These are phyloP conservation scores for Stenurella melanura DNA, from an alignment of 2,888 invertebrate species.

Conservation along the genomic window DNA sequence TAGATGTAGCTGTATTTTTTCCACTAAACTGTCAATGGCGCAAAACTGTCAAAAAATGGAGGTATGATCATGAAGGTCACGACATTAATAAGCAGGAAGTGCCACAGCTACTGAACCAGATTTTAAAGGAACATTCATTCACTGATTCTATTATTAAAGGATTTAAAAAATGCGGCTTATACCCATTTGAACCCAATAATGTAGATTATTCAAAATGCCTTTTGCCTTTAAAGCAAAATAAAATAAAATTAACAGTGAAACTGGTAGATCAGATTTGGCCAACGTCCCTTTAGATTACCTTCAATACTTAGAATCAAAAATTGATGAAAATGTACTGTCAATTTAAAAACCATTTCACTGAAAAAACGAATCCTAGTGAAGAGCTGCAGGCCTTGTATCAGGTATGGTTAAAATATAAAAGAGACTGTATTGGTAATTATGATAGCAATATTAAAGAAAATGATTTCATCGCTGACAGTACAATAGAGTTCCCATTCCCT, in stretches of 20 bases:
- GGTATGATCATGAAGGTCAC: conserved; percentile 9
- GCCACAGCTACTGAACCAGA: not conserved
- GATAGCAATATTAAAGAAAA: not conserved
- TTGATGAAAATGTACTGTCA: not conserved
- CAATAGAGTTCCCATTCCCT: conserved; percentile 4
- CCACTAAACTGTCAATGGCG: conserved; percentile 5
- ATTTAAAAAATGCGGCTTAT: not conserved
- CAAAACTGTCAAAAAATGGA: not conserved
- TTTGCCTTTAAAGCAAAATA: not conserved
- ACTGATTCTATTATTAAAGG: not conserved
- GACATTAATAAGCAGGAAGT: not conserved
- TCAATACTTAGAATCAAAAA: not conserved
- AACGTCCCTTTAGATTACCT: not conserved
- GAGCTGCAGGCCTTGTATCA: conserved; percentile 6
- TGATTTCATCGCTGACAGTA: not conserved
- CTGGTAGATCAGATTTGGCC: not conserved
- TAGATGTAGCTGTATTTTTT: conserved; percentile 13
- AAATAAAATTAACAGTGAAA: not conserved
- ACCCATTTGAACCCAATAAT: not conserved
- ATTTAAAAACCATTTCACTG: not conserved
- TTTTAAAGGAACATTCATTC: conserved; percentile 5
- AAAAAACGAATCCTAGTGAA: not conserved
- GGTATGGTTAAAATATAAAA: conserved; percentile 4
- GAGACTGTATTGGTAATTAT: not conserved
- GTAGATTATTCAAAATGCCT: conserved; percentile 15